Percentiles rank a stretch among this genome's conserved stretches.
phyloP scores from a whole-genome alignment of 1,140 invertebrate genomes.

The Drosophila sp. region DNA sequence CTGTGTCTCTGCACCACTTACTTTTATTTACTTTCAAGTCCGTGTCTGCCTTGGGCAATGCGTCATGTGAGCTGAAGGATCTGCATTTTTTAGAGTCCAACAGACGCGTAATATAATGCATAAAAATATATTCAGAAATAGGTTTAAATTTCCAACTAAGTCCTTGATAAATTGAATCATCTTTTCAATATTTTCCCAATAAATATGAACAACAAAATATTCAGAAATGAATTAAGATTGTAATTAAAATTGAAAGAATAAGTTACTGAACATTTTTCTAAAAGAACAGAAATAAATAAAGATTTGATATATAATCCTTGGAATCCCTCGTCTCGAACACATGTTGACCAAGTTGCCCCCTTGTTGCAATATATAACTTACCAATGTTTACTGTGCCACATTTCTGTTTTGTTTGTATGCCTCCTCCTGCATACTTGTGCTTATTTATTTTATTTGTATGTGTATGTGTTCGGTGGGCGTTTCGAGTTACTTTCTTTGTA shows the following conservation, averaged over 20 bases:
- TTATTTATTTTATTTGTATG: slow-evolving; percentile 26
- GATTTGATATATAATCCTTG: too few relatives aligned
- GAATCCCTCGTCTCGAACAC: neutral
- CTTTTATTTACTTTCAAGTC: slow-evolving; percentile 35
- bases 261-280: too few relatives aligned
- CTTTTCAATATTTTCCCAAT: too few relatives aligned
- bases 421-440: neutral
- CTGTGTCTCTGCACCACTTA: slow-evolving; percentile 16
- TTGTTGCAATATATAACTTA: slow-evolving; percentile 57
- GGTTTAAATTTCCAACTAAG: neutral
- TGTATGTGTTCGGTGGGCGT: slow-evolving; percentile 50
- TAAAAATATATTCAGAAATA: neutral
- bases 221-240: too few relatives aligned
- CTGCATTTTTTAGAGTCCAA: slow-evolving; percentile 18
- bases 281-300: too few relatives aligned
- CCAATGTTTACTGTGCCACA: slow-evolving; percentile 54
- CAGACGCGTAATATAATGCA: neutral
- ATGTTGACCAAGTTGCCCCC: slow-evolving; percentile 35
- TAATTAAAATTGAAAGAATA: too few relatives aligned
- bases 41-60: slow-evolving; percentile 30
- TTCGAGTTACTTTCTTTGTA: slow-evolving; percentile 62
- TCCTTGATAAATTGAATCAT: neutral
- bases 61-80: slow-evolving; percentile 33
- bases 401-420: slow-evolving; percentile 13
- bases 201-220: too few relatives aligned